Base-by-base conservation (phyloP, 2,888 invertebrate genomes). In the Athalia circularis region DNA sequence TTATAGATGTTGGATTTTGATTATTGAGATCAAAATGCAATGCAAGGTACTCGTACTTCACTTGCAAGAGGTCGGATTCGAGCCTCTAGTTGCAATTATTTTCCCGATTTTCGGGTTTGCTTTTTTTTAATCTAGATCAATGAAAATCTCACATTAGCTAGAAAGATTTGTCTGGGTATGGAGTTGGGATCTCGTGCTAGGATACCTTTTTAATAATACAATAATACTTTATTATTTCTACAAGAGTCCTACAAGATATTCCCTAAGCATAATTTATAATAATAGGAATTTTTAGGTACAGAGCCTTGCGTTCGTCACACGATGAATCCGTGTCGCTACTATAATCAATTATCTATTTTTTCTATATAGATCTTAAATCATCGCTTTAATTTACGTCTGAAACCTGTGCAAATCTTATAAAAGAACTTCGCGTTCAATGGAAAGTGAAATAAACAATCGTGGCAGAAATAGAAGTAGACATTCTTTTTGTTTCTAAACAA, bases 211-310 rank as follows among this genome's bases (percentile, higher is more conserved):
- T 57, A 79, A 85, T 84, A 86, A 83, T 87, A 85, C 84, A 86
- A 86, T 87, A 86, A 86, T 87, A 86, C 83, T 87, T 87, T 85
- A 87, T 88, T 86, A 80, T 84, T 82, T 82, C 85, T 86, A 86
- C 83, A 85, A 75, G 77, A 81, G 80, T 83, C 82, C 82, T 86
- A 86, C 84, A 84, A 83, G 79, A 82, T 83, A 85, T 84, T 81
- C 83, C 77, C 80, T 83, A 85, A 83, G 82, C 82, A 86, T 85
- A 83, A 82, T 84, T 86, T 85, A 84, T 81, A 82, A 84, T 86
- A 85, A 79, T 84, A 86, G 84, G 83, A 84, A 86, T 86, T 85
- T 81, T 84, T 84, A 82, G 85, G 83, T 86, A 85, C 84, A 85
- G 84, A 85, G 82, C 82, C 83, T 81, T 80, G 79, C 72, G 78